These are phyloP conservation scores for Mactra quadrangularis DNA, from an alignment of 1,140 invertebrate species.

Conservation along the genomic window DNA sequence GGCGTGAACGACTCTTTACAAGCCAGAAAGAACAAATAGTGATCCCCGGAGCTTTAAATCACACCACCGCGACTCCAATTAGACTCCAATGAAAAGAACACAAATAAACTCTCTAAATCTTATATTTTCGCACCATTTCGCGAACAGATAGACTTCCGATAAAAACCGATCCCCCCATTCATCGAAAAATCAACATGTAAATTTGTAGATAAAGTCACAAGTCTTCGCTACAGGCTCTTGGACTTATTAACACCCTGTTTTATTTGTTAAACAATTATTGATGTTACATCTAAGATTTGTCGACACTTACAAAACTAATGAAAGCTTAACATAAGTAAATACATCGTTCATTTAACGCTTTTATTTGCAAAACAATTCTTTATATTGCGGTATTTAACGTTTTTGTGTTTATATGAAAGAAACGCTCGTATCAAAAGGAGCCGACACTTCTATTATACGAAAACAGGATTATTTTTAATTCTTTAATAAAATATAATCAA, in stretches of 20 bases:
- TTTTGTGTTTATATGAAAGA: constrained; percentile 4
- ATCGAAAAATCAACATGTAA: constrained; percentile 49
- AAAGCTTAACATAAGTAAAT: constrained; percentile 52
- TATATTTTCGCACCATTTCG: constrained; percentile 57
- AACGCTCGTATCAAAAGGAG: constrained; percentile 19
- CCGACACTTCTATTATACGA: constrained; percentile 26
- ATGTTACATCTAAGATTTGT: constrained; percentile 43
- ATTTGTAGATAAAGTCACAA: constrained; percentile 44
- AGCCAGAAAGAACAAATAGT: not conserved
- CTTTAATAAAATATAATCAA: constrained; percentile 24
- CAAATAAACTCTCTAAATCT: constrained; percentile 21
- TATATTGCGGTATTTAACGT: constrained; percentile 30
- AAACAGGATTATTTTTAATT: constrained; percentile 4
- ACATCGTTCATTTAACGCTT: constrained; percentile 17
- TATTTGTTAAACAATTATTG: constrained; percentile 59
- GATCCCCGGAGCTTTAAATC: not conserved
- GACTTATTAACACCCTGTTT: constrained; percentile 54
- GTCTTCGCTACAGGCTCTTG: constrained; percentile 49
- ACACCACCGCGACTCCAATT: constrained; percentile 5
- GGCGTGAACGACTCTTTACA: constrained; percentile 1
- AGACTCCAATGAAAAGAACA: constrained; percentile 4
- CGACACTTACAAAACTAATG: constrained; percentile 54
- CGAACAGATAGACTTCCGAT: constrained; percentile 48
- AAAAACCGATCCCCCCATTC: constrained; percentile 21
- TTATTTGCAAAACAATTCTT: constrained; percentile 37